These are phyloP conservation scores for Zeuzera pyrina DNA, from an alignment of 2,888 invertebrate genomes.

Conservation along the genomic window DNA sequence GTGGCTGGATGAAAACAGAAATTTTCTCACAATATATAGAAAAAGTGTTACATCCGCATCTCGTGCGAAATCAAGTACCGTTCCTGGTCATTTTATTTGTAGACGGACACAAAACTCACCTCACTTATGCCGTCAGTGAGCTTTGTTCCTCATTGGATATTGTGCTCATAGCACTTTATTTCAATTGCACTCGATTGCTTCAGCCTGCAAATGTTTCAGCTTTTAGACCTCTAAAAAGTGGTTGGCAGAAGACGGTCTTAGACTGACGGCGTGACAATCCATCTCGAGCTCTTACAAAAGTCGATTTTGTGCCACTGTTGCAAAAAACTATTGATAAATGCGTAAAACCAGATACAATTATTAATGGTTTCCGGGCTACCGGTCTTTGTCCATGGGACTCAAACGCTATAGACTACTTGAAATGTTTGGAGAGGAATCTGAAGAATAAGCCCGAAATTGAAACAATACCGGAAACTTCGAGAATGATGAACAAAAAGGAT, in stretches of 20 bases:
- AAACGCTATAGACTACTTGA: conserved; percentile 6
- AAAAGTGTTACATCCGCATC: conserved; percentile 1
- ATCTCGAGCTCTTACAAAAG: conserved; percentile 10
- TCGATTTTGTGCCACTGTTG: conserved; percentile 9
- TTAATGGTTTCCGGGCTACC: conserved; percentile 7
- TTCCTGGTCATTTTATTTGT: conserved; percentile 4
- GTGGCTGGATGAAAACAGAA: conserved; percentile 1
- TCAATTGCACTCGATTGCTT: conserved; percentile 10
- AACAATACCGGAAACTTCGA: too few species aligned
- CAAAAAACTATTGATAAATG: conserved; percentile 4
- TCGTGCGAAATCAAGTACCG: too few species aligned
- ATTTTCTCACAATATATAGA: not conserved
- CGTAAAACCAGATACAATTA: conserved; percentile 6
- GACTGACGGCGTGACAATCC: conserved; percentile 12
- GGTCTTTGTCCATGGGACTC: conserved; percentile 10
- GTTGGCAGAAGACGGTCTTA: conserved; percentile 10
- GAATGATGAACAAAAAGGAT: too few species aligned
- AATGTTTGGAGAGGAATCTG: conserved; percentile 4
- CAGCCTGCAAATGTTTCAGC: conserved; percentile 13
- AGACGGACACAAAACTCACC: too few species aligned
- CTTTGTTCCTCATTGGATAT: conserved; percentile 10
- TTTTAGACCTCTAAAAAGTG: conserved; percentile 9
- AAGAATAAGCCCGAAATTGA: too few species aligned
- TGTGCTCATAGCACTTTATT: conserved; percentile 12
- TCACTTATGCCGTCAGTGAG: conserved; percentile 9